Percentiles rank a stretch among this genome's conserved stretches.
Evolutionary conservation across 2,113 vertebrate genomes (phyloP).

Genomic region (Pyxicephalus adspersus): DNA sequence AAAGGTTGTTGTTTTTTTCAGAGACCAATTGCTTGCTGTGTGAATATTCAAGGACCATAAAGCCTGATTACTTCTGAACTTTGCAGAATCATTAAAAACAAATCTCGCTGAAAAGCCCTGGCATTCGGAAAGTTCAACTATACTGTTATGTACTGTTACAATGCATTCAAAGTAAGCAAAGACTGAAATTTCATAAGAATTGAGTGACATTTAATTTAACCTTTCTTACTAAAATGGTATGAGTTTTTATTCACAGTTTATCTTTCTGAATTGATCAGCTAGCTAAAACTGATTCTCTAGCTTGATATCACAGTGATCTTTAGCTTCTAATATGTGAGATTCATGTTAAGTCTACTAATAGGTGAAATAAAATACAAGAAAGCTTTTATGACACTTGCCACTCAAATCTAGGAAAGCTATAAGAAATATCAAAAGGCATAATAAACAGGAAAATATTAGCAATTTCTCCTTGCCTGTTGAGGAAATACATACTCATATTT

Average conservation of each 20-base stretch:
- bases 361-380: constrained; percentile 43
- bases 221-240: constrained; percentile 55
- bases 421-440: constrained; percentile 34
- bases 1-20: constrained; percentile 43
- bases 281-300: constrained; percentile 49
- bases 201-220: constrained; percentile 58
- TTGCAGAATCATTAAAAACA: constrained; percentile 57
- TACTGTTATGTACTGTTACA: constrained; percentile 56
- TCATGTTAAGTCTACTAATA: constrained; percentile 56
- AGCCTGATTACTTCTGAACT: constrained; percentile 55
- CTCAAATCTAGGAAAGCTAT: constrained; percentile 38
- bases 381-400: constrained; percentile 40
- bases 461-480: constrained; percentile 11
- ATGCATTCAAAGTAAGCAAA: constrained; percentile 54
- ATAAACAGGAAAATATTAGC: constrained; percentile 43
- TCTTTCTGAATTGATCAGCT: constrained; percentile 55
- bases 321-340: constrained; percentile 54
- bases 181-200: constrained; percentile 55
- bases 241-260: constrained; percentile 56
- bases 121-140: constrained; percentile 55
- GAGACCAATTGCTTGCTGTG: constrained; percentile 41
- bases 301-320: constrained; percentile 53
- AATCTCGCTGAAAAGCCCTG: constrained; percentile 51
- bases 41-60: constrained; percentile 53
- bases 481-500: constrained; percentile 44